Conservation (phyloP, 2,888 invertebrate genomes). For the Chrysina gloriosa region DNA sequence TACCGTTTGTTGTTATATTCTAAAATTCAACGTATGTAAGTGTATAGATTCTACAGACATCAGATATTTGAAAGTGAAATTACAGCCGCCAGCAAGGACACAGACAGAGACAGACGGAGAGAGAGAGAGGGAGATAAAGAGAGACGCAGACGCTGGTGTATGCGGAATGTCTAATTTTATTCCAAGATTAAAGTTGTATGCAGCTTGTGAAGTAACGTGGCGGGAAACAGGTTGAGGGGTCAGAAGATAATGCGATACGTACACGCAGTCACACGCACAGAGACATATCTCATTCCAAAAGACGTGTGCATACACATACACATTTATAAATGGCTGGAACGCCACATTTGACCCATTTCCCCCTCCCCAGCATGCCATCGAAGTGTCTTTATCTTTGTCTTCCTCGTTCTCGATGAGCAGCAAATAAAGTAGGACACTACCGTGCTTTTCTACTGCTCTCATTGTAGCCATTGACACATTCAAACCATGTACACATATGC, state of each 20-base stretch:
- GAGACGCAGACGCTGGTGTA: constrained; percentile 20
- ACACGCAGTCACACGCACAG: neutral
- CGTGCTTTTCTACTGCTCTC: constrained; percentile 32
- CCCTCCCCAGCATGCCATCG: constrained; percentile 23
- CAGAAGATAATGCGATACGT: constrained; percentile 6
- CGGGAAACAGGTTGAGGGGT: too few species aligned
- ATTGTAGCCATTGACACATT: constrained; percentile 37
- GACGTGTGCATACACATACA: neutral
- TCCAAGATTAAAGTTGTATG: constrained; percentile 16
- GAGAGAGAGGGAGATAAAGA: too few species aligned
- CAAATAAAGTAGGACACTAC: constrained; percentile 13
- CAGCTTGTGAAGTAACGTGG: constrained; percentile 18
- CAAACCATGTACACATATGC: too few species aligned
- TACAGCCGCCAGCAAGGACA: constrained; percentile 10
- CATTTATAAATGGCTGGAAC: constrained; percentile 18
- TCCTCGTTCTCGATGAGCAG: neutral
- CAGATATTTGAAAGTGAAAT: constrained; percentile 38
- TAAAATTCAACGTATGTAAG: constrained; percentile 40
- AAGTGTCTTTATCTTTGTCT: constrained; percentile 33
- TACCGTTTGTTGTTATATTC: constrained; percentile 26
- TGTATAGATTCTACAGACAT: constrained; percentile 10
- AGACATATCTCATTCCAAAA: neutral
- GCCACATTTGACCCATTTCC: constrained; percentile 41
- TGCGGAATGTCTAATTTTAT: constrained; percentile 20
- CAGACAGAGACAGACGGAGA: too few species aligned